These are phyloP conservation scores for Lemur catta DNA, from an alignment of 2,797 vertebrate species.

Conservation along the genomic window DNA sequence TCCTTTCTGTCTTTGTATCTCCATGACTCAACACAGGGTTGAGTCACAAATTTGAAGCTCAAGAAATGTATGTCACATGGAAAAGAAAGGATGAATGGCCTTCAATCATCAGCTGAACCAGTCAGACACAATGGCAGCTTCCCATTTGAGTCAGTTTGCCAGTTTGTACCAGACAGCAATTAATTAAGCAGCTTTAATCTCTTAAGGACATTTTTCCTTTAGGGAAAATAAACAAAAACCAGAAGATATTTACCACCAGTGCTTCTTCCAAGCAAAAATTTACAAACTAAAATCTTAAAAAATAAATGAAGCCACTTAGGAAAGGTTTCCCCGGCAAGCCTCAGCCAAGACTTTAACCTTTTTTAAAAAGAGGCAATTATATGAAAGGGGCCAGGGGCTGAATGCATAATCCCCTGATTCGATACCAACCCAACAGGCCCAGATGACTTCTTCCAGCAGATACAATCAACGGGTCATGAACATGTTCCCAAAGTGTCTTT, in stretches of 20 bases:
- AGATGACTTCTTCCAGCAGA: slow-evolving; percentile 25
- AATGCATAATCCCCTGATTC: not conserved
- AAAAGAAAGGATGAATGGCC: not conserved
- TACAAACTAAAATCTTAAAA: slow-evolving; percentile 11
- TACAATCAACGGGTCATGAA: not conserved
- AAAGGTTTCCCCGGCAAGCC: slow-evolving; percentile 46
- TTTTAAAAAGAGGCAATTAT: slow-evolving; percentile 13
- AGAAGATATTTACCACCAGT: slow-evolving; percentile 38
- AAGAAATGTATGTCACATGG: not conserved
- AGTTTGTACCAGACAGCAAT: slow-evolving; percentile 48
- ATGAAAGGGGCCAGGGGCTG: not conserved
- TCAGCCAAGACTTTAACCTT: slow-evolving; percentile 24
- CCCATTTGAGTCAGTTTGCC: not conserved
- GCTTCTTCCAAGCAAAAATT: slow-evolving; percentile 27
- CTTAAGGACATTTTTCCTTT: slow-evolving; percentile 52
- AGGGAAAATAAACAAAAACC: slow-evolving; percentile 14
- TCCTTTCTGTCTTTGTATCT: not conserved
- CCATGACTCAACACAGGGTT: not conserved
- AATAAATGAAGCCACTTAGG: slow-evolving; percentile 53
- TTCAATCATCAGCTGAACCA: not conserved
- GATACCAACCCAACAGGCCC: not conserved
- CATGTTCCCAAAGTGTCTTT: not conserved
- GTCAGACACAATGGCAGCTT: not conserved
- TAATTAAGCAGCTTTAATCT: slow-evolving; percentile 63
- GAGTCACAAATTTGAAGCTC: not conserved